phyloP scores from a whole-genome alignment of 2,113 vertebrate species.

The Galemys pyrenaicus region DNA sequence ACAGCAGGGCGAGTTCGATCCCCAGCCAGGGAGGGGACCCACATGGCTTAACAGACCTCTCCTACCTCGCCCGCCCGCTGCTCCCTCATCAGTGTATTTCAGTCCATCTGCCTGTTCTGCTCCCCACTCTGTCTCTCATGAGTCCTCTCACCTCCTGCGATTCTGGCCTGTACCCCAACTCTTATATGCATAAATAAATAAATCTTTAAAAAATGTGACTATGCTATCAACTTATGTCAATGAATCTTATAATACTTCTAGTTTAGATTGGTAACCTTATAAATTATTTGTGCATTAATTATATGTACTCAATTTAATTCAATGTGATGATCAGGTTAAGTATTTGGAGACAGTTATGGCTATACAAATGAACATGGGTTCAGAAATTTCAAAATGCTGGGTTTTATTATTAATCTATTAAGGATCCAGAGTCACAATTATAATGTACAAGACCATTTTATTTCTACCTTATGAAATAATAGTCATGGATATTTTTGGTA shows the following conservation, averaged over 20 bases:
- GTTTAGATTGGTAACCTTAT: neutral
- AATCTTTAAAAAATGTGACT: neutral
- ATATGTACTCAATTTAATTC: neutral
- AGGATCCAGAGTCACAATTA: neutral
- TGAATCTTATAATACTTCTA: neutral
- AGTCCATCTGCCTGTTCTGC: no score
- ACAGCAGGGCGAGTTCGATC: no score
- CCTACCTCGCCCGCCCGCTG: no score
- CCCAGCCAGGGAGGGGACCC: no score
- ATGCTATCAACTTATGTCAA: neutral
- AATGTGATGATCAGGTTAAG: neutral
- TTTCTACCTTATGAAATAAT: neutral
- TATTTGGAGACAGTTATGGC: neutral
- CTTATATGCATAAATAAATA: no score
- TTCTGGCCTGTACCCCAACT: no score
- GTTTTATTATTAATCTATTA: neutral
- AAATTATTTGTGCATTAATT: neutral
- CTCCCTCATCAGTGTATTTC: no score
- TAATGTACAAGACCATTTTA: neutral
- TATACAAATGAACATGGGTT: neutral
- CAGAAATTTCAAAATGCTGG: neutral
- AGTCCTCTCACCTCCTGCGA: no score
- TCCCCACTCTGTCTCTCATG: no score
- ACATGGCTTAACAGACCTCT: no score
- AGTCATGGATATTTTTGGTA: neutral